phyloP scores from a whole-genome alignment of 2,888 invertebrate species.

The Macaria liturata region DNA sequence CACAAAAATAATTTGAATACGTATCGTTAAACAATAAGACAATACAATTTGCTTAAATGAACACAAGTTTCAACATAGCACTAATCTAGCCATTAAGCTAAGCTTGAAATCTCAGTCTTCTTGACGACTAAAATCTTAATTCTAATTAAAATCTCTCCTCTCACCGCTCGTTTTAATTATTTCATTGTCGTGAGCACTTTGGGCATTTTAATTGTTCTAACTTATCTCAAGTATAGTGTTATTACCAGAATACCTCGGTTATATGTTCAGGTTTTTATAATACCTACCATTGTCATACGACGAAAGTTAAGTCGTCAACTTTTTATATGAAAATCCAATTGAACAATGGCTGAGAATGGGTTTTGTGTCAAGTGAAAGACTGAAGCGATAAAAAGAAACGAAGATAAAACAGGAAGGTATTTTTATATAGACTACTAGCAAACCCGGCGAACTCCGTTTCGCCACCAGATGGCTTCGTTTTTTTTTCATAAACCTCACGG shows the following conservation, averaged over 20 bases:
- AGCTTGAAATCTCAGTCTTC: conserved; percentile 8
- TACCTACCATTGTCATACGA: conserved; percentile 31
- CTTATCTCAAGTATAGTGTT: conserved; percentile 8
- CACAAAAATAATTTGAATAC: too few species aligned
- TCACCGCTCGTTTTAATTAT: conserved; percentile 13
- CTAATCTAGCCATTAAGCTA: conserved; percentile 1
- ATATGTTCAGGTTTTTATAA: conserved; percentile 30
- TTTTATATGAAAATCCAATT: conserved; percentile 29
- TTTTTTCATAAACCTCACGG: too few species aligned
- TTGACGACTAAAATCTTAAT: conserved; percentile 9
- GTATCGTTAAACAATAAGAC: too few species aligned
- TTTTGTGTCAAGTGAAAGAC: neutral
- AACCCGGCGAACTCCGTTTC: too few species aligned
- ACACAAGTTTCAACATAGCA: too few species aligned
- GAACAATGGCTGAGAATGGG: conserved; percentile 31
- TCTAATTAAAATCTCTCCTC: conserved; percentile 27
- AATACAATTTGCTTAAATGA: too few species aligned
- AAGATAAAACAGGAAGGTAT: too few species aligned
- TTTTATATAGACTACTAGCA: too few species aligned
- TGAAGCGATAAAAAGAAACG: too few species aligned
- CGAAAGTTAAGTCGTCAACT: conserved; percentile 33
- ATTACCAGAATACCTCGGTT: conserved; percentile 10
- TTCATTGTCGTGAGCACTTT: conserved; percentile 12
- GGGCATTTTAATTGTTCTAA: conserved; percentile 21
- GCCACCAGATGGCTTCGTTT: too few species aligned